Conservation (phyloP, 1,140 invertebrate species). For the Prorops nasuta region DNA sequence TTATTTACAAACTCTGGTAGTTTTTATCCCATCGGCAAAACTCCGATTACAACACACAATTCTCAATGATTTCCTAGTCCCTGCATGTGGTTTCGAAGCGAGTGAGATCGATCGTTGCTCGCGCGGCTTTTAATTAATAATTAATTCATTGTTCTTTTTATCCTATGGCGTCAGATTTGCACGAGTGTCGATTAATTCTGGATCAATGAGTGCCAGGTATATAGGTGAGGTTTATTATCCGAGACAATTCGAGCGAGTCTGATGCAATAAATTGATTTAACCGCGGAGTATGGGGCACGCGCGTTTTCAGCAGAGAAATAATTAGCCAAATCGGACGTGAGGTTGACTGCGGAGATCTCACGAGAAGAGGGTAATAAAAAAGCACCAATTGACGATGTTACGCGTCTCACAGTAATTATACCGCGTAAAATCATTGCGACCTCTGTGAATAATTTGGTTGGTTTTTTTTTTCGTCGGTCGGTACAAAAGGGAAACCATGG, state of each 20-base stretch:
- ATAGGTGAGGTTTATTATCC: conserved; percentile 9
- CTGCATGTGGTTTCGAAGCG: too few relatives aligned
- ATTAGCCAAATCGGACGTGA: conserved; percentile 15
- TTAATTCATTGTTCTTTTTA: too few relatives aligned
- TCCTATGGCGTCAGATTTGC: neutral
- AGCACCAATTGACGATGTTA: conserved; percentile 9
- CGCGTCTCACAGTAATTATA: conserved; percentile 4
- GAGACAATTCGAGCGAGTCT: neutral
- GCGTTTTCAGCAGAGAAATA: conserved; percentile 13
- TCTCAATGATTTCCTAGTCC: too few relatives aligned
- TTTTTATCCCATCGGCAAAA: too few relatives aligned
- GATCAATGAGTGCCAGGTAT: neutral
- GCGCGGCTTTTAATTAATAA: too few relatives aligned
- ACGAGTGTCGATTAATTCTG: neutral
- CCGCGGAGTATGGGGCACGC: neutral
- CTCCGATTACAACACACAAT: too few relatives aligned
- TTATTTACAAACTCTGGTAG: too few relatives aligned
- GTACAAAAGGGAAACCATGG: conserved; percentile 38
- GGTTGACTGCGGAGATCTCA: neutral
- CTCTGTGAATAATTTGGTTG: neutral
- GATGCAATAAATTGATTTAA: neutral
- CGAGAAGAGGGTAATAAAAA: conserved; percentile 12
- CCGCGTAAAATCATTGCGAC: neutral
- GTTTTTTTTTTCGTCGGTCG: conserved; percentile 5
- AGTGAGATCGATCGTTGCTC: too few relatives aligned